Evolutionary conservation across 2,797 vertebrate species (phyloP).

Genomic region (Hippocampus kuda): DNA sequence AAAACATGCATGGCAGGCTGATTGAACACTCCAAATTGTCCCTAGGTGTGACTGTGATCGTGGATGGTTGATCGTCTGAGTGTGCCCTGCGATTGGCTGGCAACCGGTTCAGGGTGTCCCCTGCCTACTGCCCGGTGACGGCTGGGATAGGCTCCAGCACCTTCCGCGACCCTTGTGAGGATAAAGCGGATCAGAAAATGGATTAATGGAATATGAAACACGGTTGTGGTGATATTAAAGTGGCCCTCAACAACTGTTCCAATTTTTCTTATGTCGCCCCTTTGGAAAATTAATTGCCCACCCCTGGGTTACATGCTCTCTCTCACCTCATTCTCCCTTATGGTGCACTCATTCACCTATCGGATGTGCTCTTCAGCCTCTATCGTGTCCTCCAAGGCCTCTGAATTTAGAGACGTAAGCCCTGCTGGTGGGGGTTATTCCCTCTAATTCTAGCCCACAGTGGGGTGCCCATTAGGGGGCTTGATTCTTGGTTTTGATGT

Average conservation of each 20-base stretch:
- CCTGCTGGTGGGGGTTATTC: conserved; percentile 62
- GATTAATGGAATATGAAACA: neutral
- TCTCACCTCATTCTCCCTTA: conserved; percentile 17
- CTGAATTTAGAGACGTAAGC: conserved; percentile 64
- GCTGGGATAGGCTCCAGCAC: no score
- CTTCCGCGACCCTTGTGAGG: no score
- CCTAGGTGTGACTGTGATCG: no score
- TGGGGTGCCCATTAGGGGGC: conserved; percentile 67
- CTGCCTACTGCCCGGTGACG: no score
- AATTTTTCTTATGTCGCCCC: neutral
- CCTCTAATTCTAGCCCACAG: conserved; percentile 65
- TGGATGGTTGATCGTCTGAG: no score
- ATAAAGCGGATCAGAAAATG: no score
- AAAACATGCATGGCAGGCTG: no score
- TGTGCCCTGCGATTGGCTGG: no score
- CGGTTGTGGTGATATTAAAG: neutral
- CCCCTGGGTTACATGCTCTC: conserved; percentile 7
- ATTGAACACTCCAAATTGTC: no score
- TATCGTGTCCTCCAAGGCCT: conserved; percentile 45
- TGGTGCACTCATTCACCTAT: conserved; percentile 10
- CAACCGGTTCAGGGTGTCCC: no score
- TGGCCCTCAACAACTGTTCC: neutral
- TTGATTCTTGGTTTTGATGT: conserved; percentile 68
- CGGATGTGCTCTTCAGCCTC: conserved; percentile 31
- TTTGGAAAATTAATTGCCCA: conserved; percentile 2